Evolutionary conservation across 2,888 invertebrate species (phyloP).

Genomic region (Chalcis sispes): DNA sequence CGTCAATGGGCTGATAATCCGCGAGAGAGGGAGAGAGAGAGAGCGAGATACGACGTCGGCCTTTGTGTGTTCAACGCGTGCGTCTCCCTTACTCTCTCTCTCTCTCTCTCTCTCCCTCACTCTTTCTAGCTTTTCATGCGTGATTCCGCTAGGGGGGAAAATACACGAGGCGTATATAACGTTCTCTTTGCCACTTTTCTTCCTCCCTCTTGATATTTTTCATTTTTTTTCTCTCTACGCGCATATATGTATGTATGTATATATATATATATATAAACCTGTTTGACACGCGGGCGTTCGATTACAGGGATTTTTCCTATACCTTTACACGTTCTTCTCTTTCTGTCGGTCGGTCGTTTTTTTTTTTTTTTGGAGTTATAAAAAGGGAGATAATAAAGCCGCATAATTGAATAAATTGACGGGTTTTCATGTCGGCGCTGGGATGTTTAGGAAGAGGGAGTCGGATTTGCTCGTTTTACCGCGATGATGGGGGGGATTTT

Average conservation of each 20-base stretch:
- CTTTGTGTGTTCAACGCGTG: too few relatives aligned
- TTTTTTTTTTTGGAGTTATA: neutral
- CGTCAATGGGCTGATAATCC: conserved; percentile 52
- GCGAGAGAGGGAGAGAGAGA: neutral
- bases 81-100: neutral
- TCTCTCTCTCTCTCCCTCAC: too few relatives aligned
- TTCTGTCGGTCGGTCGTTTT: neutral
- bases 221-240: too few relatives aligned
- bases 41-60: neutral
- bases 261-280: too few relatives aligned
- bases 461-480: neutral
- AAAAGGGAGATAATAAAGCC: conserved; percentile 47
- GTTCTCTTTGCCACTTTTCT: neutral
- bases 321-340: neutral
- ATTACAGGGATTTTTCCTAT: conserved; percentile 1
- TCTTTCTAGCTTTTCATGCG: neutral
- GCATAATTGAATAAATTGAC: conserved; percentile 54
- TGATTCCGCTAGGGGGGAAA: conserved; percentile 39
- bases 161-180: neutral
- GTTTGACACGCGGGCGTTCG: too few relatives aligned
- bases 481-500: neutral
- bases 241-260: too few relatives aligned
- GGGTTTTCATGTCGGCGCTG: conserved; percentile 37
- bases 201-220: neutral
- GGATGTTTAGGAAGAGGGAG: neutral